A percentile compares a stretch with the other conserved stretches of the same genome.
These are phyloP conservation scores for Dermatemys mawii DNA, from an alignment of 2,113 vertebrate species.

Conservation along the genomic window DNA sequence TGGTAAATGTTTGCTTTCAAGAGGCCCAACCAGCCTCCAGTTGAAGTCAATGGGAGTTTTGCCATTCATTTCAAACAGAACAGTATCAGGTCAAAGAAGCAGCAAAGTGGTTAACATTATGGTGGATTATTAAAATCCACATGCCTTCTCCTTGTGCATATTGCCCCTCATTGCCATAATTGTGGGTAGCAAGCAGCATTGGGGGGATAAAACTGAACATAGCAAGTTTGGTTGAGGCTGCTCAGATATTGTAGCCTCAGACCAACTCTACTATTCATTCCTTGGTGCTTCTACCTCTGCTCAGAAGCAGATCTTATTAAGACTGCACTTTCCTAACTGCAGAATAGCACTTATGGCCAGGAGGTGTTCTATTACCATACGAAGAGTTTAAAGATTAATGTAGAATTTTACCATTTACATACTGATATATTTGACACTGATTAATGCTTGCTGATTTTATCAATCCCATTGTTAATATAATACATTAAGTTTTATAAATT, in stretches of 20 bases:
- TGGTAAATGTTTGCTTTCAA: neutral
- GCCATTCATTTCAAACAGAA: neutral
- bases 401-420: constrained; percentile 52
- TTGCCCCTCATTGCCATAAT: neutral
- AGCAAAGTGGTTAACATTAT: neutral
- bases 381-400: constrained; percentile 39
- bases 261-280: neutral
- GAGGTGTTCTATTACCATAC: neutral
- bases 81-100: neutral
- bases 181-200: neutral
- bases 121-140: neutral
- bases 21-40: neutral
- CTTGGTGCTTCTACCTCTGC: neutral
- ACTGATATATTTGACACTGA: constrained; percentile 37
- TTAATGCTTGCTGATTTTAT: constrained; percentile 38
- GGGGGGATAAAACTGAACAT: neutral
- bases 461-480: constrained; percentile 53
- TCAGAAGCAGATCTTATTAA: neutral
- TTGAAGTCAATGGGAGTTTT: neutral
- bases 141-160: neutral
- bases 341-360: neutral
- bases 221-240: neutral
- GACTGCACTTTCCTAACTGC: constrained; percentile 41
- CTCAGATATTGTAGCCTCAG: neutral
- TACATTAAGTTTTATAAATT: constrained; percentile 34